Conservation (phyloP, 2,797 vertebrate species). For the Megaceryle alcyon region DNA sequence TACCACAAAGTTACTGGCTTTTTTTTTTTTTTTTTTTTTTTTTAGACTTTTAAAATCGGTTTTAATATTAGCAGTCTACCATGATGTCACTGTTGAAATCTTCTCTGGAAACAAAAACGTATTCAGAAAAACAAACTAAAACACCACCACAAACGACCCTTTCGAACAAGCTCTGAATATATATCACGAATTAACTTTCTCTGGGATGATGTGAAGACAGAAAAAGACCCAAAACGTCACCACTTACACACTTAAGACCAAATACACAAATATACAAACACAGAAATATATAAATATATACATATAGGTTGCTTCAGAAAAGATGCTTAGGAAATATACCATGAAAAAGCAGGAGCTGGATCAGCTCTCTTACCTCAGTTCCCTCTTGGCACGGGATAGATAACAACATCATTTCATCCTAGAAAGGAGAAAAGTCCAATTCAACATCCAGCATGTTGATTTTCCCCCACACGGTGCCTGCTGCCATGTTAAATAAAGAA, state of each 20-base stretch:
- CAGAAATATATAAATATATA: neutral
- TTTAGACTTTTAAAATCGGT: constrained; percentile 61
- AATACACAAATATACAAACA: constrained; percentile 44
- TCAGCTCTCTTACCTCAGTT: constrained; percentile 80
- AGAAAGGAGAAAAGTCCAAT: constrained; percentile 77
- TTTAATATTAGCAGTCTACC: constrained; percentile 63
- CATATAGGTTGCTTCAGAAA: constrained; percentile 46
- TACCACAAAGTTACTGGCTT: constrained; percentile 67
- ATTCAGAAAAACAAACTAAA: neutral
- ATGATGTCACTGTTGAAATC: constrained; percentile 70
- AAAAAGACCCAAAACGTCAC: constrained; percentile 2
- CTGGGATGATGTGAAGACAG: constrained; percentile 43
- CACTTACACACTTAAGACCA: constrained; percentile 29
- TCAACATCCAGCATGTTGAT: constrained; percentile 72
- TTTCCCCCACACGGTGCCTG: constrained; percentile 65
- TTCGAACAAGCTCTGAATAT: constrained; percentile 55
- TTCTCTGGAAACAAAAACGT: constrained; percentile 67
- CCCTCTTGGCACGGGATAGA: constrained; percentile 68
- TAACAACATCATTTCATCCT: constrained; percentile 73
- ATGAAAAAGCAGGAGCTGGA: constrained; percentile 57
- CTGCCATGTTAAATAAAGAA: constrained; percentile 82
- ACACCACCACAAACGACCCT: constrained; percentile 33
- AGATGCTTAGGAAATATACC: constrained; percentile 39
- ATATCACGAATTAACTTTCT: constrained; percentile 68
- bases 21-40: neutral